phyloP scores from a whole-genome alignment of 2,113 vertebrate genomes.

The Myanophis thanlyinensis region DNA sequence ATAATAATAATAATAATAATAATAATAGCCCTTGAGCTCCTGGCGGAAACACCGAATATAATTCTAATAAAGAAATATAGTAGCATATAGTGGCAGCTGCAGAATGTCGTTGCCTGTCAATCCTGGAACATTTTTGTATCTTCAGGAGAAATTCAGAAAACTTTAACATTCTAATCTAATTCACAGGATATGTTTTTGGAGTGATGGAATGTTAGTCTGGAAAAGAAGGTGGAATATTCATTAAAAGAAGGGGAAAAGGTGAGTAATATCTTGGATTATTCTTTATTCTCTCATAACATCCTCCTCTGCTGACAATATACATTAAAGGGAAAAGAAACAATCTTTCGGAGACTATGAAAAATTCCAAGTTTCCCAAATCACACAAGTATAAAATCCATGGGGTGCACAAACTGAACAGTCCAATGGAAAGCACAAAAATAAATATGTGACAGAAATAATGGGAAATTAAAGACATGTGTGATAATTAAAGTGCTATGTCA shows the following conservation, averaged over 20 bases:
- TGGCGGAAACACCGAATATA: neutral
- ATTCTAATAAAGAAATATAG: neutral
- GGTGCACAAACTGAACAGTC: neutral
- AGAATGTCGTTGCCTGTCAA: neutral
- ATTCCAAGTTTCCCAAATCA: neutral
- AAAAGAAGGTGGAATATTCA: neutral
- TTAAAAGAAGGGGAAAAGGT: neutral
- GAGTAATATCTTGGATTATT: neutral
- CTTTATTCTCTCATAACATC: neutral
- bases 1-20: too few species aligned
- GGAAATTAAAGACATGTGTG: conserved; percentile 20
- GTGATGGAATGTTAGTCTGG: neutral
- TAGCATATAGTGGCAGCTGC: neutral
- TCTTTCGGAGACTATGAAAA: neutral
- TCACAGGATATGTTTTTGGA: neutral
- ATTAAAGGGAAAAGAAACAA: neutral
- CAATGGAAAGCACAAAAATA: neutral
- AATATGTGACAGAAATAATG: neutral
- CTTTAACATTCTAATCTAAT: neutral
- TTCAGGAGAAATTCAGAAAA: neutral
- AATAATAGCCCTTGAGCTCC: neutral
- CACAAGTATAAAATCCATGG: neutral
- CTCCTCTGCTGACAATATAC: neutral
- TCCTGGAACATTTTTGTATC: neutral
- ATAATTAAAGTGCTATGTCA: neutral